Base-by-base conservation (phyloP, 2,888 invertebrate species). In the Phania funesta region DNA sequence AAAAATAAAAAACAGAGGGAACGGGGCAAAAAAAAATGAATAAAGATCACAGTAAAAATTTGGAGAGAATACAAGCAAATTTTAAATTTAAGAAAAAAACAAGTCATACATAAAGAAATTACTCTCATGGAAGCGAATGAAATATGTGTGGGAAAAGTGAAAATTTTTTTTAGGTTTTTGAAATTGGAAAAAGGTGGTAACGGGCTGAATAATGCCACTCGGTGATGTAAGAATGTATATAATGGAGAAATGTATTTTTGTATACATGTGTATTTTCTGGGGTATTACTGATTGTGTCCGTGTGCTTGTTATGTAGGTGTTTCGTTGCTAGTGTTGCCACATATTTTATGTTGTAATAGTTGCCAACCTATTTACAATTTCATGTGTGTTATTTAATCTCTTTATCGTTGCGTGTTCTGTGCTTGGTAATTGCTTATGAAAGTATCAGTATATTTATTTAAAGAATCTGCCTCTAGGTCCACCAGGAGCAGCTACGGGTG, bases 401-500 rank as follows among this genome's bases (percentile, higher is more conserved):
- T 65, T 64, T 26, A 8, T 44, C 16, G n/a, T 67, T 52, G 9
- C 32, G 24, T 26, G 44, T 44, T 44, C 41, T 41, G 9, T 20
- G 41, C n/a, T 52, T 58, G 13, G 11, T 26, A 29, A 6, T 44
- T 54, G 22, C 13, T 26, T 24, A 32, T 54, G 32, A 48, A 58
- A 18, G 20, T 5, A 54, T 54, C 2, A 44, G 35, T 22, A 35
- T 44, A 62, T 79, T 87, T 88, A 89, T 85, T 89, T 87, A 83
- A 87, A 90, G 87, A 90, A 89, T 80, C 89, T 73, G 38, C 85
- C 84, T 81, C 84, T 78, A 54, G 83, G 86, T 78, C 85, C 86
- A 50, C 80, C 87, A 83, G 67, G 86, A 20, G 87, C 86, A 74
- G 87, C 85, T 29, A 88, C 87, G 35, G 91, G 91, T 1, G 91